phyloP scores from a whole-genome alignment of 2,797 vertebrate species.

The Cryptoblepharus egeriae region DNA sequence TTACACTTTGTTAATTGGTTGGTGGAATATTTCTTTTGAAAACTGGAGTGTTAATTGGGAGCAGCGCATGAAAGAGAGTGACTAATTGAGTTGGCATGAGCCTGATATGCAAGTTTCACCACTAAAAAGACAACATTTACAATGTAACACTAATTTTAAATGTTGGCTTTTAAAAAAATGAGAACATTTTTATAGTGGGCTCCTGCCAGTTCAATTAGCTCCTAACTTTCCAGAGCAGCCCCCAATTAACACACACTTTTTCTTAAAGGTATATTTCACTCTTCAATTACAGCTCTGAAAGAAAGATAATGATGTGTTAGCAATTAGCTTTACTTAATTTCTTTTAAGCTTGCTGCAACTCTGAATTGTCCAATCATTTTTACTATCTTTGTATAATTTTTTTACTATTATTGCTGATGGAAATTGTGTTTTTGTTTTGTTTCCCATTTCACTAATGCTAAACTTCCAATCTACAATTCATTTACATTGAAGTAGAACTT shows the following conservation, averaged over 20 bases:
- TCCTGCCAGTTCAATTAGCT: conserved; percentile 71
- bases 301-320: conserved; percentile 53
- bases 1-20: conserved; percentile 63
- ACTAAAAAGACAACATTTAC: conserved; percentile 63
- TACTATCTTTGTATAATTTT: conserved; percentile 16
- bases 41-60: conserved; percentile 64
- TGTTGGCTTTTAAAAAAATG: conserved; percentile 60
- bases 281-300: conserved; percentile 60
- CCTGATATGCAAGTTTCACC: conserved; percentile 49
- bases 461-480: background rate
- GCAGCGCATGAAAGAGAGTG: conserved; percentile 65
- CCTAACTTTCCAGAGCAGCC: conserved; percentile 59
- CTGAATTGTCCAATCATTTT: conserved; percentile 32
- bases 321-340: conserved; percentile 56
- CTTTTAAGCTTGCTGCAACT: conserved; percentile 33
- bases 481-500: background rate
- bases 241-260: conserved; percentile 65
- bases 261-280: conserved; percentile 49
- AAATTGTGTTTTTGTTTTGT: background rate
- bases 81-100: conserved; percentile 67
- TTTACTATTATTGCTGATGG: background rate
- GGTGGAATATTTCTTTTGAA: conserved; percentile 64
- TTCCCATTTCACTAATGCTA: background rate
- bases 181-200: conserved; percentile 54
- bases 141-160: conserved; percentile 68